Conservation (phyloP, 2,113 vertebrate species). For the Podiceps cristatus region DNA sequence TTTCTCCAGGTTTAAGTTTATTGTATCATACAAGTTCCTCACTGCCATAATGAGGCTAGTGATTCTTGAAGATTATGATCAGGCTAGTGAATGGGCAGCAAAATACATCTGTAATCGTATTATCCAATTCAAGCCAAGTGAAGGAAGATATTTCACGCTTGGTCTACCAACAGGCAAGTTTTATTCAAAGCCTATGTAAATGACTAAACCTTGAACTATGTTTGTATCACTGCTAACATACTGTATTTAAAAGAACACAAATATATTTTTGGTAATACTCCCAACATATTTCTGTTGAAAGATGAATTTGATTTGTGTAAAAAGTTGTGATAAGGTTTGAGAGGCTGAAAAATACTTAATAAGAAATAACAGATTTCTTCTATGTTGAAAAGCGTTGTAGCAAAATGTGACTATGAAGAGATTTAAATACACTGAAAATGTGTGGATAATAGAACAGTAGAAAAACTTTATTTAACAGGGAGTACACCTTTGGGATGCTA, state of each 20-base stretch:
- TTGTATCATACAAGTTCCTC: background rate
- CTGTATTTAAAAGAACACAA: background rate
- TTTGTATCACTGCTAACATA: background rate
- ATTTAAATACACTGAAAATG: background rate
- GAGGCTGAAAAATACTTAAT: background rate
- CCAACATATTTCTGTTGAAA: background rate
- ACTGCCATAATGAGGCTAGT: conserved; percentile 89
- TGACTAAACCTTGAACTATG: background rate
- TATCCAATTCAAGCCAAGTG: conserved; percentile 88
- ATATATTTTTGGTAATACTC: background rate
- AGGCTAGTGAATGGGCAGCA: conserved; percentile 96
- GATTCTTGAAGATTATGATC: conserved; percentile 93
- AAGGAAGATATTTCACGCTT: conserved; percentile 89
- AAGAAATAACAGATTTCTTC: background rate
- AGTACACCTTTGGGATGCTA: conserved; percentile 86
- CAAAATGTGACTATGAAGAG: background rate
- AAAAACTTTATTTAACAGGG: conserved; percentile 74
- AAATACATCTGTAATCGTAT: conserved; percentile 97
- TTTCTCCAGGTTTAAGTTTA: conserved; percentile 62
- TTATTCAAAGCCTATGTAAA: background rate
- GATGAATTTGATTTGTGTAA: background rate
- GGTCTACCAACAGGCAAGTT: conserved; percentile 93
- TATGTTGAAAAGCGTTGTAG: background rate
- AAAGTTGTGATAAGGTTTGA: background rate
- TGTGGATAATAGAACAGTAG: background rate